Conservation (phyloP, 2,888 invertebrate species). For the Oxyteleia sp. region DNA sequence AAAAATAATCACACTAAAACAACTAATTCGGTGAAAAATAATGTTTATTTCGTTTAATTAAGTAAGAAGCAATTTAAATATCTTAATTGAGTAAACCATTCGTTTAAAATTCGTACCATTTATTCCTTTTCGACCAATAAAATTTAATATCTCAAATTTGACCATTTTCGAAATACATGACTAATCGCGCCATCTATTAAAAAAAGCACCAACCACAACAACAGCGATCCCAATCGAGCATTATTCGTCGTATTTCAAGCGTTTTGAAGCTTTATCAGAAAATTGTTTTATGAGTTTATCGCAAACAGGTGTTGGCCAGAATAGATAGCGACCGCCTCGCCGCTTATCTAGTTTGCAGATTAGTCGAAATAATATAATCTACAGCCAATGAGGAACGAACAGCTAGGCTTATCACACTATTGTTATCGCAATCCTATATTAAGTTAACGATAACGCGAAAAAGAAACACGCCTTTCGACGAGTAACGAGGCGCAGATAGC, state of each 20-base stretch:
- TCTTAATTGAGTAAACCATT: no score
- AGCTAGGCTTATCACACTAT: constrained; percentile 57
- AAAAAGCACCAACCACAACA: constrained; percentile 25
- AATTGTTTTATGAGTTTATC: constrained; percentile 72
- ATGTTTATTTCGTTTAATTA: no score
- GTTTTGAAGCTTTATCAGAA: constrained; percentile 65
- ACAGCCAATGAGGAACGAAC: constrained; percentile 66
- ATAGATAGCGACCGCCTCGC: constrained; percentile 69
- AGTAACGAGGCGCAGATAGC: constrained; percentile 62
- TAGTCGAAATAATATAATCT: constrained; percentile 71
- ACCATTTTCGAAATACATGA: constrained; percentile 16
- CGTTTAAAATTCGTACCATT: no score
- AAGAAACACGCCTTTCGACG: constrained; percentile 72
- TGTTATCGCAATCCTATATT: constrained; percentile 71
- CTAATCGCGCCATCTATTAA: constrained; percentile 34
- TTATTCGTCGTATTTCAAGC: constrained; percentile 61
- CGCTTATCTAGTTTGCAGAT: constrained; percentile 71
- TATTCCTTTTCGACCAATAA: no score
- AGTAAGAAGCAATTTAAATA: no score
- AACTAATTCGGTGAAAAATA: no score
- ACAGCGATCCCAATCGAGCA: constrained; percentile 47
- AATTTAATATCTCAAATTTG: neutral
- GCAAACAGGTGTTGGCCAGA: constrained; percentile 71
- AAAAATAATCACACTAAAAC: no score
- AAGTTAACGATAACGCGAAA: constrained; percentile 62